These are phyloP conservation scores for Linhomoeus sp. DNA, from an alignment of 2,888 invertebrate genomes.

Conservation along the genomic window DNA sequence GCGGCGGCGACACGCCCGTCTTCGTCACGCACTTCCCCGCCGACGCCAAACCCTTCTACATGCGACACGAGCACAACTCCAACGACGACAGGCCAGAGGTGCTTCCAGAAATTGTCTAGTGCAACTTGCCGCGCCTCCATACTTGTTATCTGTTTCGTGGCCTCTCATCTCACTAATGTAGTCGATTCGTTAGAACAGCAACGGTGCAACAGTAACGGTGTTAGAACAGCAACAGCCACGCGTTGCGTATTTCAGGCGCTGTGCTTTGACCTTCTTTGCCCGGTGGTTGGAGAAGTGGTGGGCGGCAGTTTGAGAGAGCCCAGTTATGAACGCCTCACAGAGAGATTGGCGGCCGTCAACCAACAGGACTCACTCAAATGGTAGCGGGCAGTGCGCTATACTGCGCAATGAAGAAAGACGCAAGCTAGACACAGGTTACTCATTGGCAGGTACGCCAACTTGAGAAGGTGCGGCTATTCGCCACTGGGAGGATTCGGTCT, in stretches of 20 bases:
- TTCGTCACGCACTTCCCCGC: constrained; percentile 78
- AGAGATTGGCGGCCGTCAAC: constrained; percentile 29
- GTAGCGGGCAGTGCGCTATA: constrained; percentile 12
- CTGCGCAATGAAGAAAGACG: not conserved
- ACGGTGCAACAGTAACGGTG: too few species aligned
- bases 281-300: constrained; percentile 72
- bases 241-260: constrained; percentile 23
- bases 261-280: constrained; percentile 60
- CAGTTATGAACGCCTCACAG: constrained; percentile 42
- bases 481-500: constrained; percentile 87
- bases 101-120: not conserved
- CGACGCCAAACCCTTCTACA: constrained; percentile 80
- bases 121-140: not conserved
- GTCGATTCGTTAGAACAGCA: too few species aligned
- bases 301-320: constrained; percentile 87
- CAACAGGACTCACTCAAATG: constrained; percentile 12
- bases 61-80: too few species aligned
- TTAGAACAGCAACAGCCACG: too few species aligned
- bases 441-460: constrained; percentile 54
- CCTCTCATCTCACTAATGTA: too few species aligned
- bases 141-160: too few species aligned
- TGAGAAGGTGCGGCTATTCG: constrained; percentile 65
- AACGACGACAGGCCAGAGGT: constrained; percentile 5
- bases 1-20: constrained; percentile 51
- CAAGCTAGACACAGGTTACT: not conserved